Conservation (phyloP, 2,113 vertebrate species). For the Capra hircus region DNA sequence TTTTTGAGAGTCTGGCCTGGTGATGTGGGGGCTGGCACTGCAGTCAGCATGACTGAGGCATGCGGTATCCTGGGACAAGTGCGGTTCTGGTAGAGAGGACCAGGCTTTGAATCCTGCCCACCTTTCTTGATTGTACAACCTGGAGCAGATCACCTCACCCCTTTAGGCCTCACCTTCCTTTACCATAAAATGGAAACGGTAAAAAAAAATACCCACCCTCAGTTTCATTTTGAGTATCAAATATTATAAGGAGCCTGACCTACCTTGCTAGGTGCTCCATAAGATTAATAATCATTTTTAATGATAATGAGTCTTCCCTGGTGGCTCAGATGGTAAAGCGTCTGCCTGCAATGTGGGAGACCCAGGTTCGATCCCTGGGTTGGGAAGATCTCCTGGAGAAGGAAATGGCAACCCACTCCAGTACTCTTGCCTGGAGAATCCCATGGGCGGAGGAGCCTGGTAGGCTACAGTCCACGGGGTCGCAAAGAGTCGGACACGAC, state of each 20-base stretch:
- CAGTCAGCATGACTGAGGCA: background rate
- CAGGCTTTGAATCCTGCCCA: background rate
- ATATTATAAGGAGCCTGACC: background rate
- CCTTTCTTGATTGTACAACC: background rate
- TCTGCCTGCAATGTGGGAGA: no score
- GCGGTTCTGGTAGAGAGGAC: no score
- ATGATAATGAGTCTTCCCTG: background rate
- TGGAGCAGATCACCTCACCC: background rate
- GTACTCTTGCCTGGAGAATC: no score
- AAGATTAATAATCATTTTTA: background rate
- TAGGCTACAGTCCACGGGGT: no score
- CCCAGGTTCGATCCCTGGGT: no score
- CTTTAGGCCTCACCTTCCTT: background rate
- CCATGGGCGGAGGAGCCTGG: no score
- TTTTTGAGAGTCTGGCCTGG: conserved; percentile 33
- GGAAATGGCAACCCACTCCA: no score
- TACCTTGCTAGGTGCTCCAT: background rate
- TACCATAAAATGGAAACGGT: background rate
- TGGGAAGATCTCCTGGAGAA: no score
- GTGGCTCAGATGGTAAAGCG: no score
- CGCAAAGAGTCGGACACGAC: no score
- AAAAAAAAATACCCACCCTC: background rate
- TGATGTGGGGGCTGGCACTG: background rate
- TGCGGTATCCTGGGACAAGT: background rate
- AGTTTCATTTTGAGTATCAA: background rate